Base-by-base conservation (phyloP, 2,888 invertebrate genomes). In the Volucella inflata region DNA sequence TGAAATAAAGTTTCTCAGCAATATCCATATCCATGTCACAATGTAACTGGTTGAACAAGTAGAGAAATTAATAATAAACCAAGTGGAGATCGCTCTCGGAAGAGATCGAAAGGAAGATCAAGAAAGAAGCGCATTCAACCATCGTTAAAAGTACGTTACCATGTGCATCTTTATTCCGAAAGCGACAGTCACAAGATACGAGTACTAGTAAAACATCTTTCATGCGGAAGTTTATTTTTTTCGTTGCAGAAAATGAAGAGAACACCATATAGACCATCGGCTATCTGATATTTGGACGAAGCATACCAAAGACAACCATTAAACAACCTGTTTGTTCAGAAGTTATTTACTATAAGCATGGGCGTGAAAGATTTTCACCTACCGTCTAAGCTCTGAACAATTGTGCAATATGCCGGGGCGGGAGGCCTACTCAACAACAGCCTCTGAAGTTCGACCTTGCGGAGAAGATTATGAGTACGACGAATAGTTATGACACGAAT, bases 31-130 rank as follows among this genome's bases (percentile, higher is more conserved):
- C 16, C 55, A 65, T 65, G 9, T 17, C 40, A 17, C n/a, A 21
- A 17, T 44, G 16, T 14, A 68, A 68, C 68, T 55, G 4, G 36
- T 55, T 46, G 16, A 68, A 68, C 44, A 16, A 48, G 57, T 55
- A 55, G 68, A 57, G 68, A 70, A 70, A 70, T 57, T 46, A 38
- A 53, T 8, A 6, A n/a, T 8, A n/a, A n/a, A n/a, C 17, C 17
- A 53, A 17, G 46, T 12, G 8, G 12, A 57, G 12, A 38, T 46
- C 44, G 16, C 65, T 42, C 55, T 17, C 16, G 14, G 17, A 68
- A 68, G 57, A 36, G 46, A 70, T 70, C 57, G 68, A 70, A 70
- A 70, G 68, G 46, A 70, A 38, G 36, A 14, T 30, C 53, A 44
- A 68, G 8, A n/a, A 40, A 53, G 44, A 10, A 30, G 53, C 51